Evolutionary conservation across 1,140 invertebrate species (phyloP).

Genomic region (Odontomachus brunneus): DNA sequence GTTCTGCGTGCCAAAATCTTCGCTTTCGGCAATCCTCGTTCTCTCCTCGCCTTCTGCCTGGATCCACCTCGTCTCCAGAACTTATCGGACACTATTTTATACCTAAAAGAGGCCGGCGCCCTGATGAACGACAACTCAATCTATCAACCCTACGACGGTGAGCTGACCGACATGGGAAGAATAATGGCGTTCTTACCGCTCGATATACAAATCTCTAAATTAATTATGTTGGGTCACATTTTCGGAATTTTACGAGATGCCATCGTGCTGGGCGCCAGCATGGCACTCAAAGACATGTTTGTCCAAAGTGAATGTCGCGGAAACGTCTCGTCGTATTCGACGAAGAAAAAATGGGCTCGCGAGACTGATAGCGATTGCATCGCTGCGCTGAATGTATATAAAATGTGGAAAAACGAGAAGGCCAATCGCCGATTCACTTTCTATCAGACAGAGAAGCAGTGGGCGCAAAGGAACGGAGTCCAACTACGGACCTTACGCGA

Average conservation of each 20-base stretch:
- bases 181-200: constrained; percentile 94
- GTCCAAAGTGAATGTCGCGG: constrained; percentile 86
- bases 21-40: constrained; percentile 93
- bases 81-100: constrained; percentile 92
- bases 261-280: constrained; percentile 94
- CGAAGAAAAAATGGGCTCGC: constrained; percentile 92
- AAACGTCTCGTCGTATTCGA: constrained; percentile 90
- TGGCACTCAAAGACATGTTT: constrained; percentile 94
- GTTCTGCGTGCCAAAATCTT: constrained; percentile 94
- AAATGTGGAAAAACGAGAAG: constrained; percentile 85
- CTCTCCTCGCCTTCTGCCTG: constrained; percentile 93
- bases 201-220: constrained; percentile 92
- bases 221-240: constrained; percentile 95
- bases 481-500: constrained; percentile 91
- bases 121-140: constrained; percentile 87
- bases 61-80: constrained; percentile 94
- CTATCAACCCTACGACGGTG: constrained; percentile 90
- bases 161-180: constrained; percentile 94
- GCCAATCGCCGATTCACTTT: constrained; percentile 74
- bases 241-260: constrained; percentile 94
- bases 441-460: constrained; percentile 86
- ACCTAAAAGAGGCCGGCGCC: constrained; percentile 94
- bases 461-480: constrained; percentile 91
- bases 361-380: constrained; percentile 94
- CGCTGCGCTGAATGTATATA: constrained; percentile 93